Conservation (phyloP, 2,797 vertebrate genomes). For the Scyliorhinus canicula region DNA sequence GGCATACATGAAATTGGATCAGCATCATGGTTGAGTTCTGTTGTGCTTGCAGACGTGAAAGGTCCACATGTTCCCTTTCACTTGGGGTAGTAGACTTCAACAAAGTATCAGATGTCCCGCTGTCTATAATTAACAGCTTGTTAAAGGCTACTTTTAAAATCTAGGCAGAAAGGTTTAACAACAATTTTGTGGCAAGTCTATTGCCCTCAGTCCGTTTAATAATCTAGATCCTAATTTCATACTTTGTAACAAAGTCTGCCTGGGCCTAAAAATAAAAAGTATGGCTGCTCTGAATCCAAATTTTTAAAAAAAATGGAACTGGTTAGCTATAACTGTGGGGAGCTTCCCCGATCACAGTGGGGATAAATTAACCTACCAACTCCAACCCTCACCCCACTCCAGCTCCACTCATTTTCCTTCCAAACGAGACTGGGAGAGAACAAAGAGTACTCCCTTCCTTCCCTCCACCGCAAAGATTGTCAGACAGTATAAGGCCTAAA, state of each 20-base stretch:
- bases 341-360: too few species aligned
- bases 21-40: conserved; percentile 52
- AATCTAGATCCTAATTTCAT: not conserved
- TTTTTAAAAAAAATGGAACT: too few species aligned
- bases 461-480: too few species aligned
- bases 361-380: too few species aligned
- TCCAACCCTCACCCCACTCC: too few species aligned
- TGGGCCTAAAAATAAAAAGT: too few species aligned
- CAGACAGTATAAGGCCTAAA: too few species aligned
- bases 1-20: conserved; percentile 67
- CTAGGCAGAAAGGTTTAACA: conserved; percentile 41
- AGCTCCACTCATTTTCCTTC: too few species aligned
- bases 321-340: too few species aligned
- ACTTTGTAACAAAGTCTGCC: not conserved
- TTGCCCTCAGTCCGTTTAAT: not conserved
- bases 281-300: too few species aligned
- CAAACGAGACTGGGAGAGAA: too few species aligned
- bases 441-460: too few species aligned
- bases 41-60: conserved; percentile 55
- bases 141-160: conserved; percentile 49
- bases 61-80: conserved; percentile 60
- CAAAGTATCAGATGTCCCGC: conserved; percentile 59
- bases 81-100: conserved; percentile 60
- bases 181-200: not conserved
- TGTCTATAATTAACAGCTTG: conserved; percentile 54